phyloP scores from a whole-genome alignment of 2,113 vertebrate species.

The Melanerpes aurifrons region DNA sequence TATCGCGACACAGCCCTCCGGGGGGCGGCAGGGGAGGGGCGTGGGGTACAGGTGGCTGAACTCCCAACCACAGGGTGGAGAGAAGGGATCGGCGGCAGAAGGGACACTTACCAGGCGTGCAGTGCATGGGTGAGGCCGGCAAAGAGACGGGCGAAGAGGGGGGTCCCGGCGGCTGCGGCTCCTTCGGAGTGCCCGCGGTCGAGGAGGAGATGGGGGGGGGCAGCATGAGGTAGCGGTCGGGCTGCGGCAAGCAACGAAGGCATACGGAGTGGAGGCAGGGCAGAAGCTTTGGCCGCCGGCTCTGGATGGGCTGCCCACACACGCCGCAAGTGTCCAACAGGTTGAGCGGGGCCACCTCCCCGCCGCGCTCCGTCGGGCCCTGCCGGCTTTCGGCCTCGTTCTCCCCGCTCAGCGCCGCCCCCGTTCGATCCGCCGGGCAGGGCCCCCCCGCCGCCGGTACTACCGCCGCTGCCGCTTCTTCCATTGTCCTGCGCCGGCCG shows the following conservation, averaged over 20 bases:
- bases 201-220: slow-evolving; percentile 65
- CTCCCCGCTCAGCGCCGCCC: slow-evolving; percentile 82
- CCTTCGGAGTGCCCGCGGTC: slow-evolving; percentile 13
- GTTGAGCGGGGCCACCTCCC: slow-evolving; percentile 81
- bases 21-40: no score
- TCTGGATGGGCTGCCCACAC: slow-evolving; percentile 92
- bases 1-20: background rate
- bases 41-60: background rate
- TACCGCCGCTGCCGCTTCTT: background rate
- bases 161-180: background rate
- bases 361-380: slow-evolving; percentile 79
- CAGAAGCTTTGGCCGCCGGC: slow-evolving; percentile 92
- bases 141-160: slow-evolving; percentile 51
- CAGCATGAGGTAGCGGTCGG: slow-evolving; percentile 83
- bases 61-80: no score
- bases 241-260: slow-evolving; percentile 89
- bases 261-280: slow-evolving; percentile 96
- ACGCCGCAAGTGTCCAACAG: slow-evolving; percentile 96
- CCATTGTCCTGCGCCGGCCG: slow-evolving; percentile 61
- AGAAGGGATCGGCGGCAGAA: background rate
- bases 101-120: slow-evolving; percentile 72
- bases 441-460: slow-evolving; percentile 15
- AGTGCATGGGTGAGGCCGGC: slow-evolving; percentile 66
- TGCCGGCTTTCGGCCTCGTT: slow-evolving; percentile 94
- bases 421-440: slow-evolving; percentile 15